Conservation (phyloP, 2,888 invertebrate genomes). For the Tachystola acroxantha region DNA sequence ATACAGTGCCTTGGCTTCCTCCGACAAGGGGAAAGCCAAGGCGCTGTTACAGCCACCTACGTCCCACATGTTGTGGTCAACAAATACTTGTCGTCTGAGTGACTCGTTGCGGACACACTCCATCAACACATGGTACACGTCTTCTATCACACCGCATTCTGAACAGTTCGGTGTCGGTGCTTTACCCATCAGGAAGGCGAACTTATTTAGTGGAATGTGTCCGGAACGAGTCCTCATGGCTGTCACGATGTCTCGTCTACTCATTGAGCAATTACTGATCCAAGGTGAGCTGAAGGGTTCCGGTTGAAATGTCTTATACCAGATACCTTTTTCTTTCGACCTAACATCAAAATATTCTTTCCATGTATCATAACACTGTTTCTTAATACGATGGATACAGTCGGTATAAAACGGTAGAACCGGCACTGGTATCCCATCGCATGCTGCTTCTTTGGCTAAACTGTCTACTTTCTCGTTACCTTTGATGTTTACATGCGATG, state of each 20-base stretch:
- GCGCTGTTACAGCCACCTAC: not conserved
- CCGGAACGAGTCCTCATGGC: not conserved
- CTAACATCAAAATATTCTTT: not conserved
- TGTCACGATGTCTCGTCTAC: not conserved
- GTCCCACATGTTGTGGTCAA: not conserved
- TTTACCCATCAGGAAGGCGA: not conserved
- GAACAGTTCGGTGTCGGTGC: not conserved
- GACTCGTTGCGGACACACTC: slow-evolving; percentile 3
- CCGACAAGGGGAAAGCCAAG: not conserved
- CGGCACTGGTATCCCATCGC: too few species aligned
- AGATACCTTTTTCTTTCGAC: not conserved
- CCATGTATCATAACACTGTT: not conserved
- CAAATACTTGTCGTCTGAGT: not conserved
- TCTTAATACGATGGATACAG: not conserved
- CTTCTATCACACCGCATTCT: not conserved
- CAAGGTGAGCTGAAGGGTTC: not conserved
- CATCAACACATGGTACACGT: not conserved
- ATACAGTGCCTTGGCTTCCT: not conserved
- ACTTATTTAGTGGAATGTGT: not conserved
- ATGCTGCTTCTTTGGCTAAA: too few species aligned
- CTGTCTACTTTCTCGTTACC: too few species aligned
- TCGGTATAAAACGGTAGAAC: not conserved
- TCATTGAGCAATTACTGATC: not conserved
- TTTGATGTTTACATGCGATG: not conserved
- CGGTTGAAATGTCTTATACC: not conserved